Evolutionary conservation across 2,113 vertebrate species (phyloP), one percentile per base, ranked within the genome.

Genomic region (Nerophis lumbriciformis): DNA sequence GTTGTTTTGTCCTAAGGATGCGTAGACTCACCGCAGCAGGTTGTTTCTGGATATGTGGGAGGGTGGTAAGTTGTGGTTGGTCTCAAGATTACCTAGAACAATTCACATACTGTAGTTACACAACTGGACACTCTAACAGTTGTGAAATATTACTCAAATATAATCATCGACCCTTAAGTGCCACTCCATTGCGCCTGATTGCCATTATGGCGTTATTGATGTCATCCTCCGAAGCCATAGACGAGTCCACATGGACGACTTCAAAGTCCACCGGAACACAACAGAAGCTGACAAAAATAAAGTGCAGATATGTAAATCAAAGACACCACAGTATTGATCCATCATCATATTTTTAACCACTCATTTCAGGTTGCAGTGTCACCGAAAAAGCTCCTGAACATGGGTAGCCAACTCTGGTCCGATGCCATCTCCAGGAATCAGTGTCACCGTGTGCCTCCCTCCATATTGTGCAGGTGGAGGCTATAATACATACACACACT

Each of bases 351-450:
- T 42, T 42, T 42, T 42, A 44, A 1, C 7, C 1, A 21, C 10
- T 1, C 3, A 51, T 51, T 51, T 12, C n/a, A 51, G 36, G 38
- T 59, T 58, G 47, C 47, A 12, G 51, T 44, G 70, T 73, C 39
- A 94, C 92, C 91, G 87, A 84, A 94, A 94, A 4, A 94, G 81
- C n/a, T 92, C 91, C 47, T 86, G 84, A 45, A 93, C 91, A 0
- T 93, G 91, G 44, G 88, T 66, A 78, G 91, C 88, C 63, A 93
- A 86, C 70, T 94, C 93, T 0, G 92, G 93, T 54, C 92, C 93
- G 0, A 94, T 93, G 45, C 93, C 93, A 1, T 94, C 93, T 0
- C 92, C 93, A 0, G 93, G 92, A 63, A 93, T 94, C 85, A 94
- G 85, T 5, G 93, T 93, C 66, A 94, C 92, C 0, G 91, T 93